Percentiles rank a stretch among this genome's conserved stretches.
Evolutionary conservation across 2,113 vertebrate genomes (phyloP).

Genomic region (Ctenomys sociabilis): DNA sequence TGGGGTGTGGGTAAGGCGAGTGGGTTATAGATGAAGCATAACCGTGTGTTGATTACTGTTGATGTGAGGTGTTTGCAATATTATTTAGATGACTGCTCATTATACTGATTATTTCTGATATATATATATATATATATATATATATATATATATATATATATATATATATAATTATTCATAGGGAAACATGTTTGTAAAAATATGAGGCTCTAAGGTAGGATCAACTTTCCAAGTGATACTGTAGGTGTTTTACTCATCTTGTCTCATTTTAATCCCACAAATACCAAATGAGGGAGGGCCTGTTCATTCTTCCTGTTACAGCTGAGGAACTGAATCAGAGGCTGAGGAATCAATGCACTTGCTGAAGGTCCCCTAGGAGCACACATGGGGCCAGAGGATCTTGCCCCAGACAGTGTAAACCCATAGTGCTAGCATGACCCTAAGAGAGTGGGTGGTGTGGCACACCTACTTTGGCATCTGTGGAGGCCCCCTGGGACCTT

Average conservation of each 20-base stretch:
- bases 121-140: background rate
- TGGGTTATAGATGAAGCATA: background rate
- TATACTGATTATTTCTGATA: background rate
- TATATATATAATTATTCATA: background rate
- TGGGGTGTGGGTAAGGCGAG: background rate
- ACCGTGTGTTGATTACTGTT: background rate
- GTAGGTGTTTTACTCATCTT: background rate
- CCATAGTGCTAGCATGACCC: background rate
- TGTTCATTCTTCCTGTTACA: background rate
- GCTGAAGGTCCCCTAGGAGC: background rate
- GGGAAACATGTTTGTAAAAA: background rate
- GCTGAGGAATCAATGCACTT: background rate
- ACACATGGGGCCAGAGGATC: background rate
- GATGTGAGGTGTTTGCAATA: background rate
- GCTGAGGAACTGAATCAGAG: background rate
- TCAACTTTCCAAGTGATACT: background rate
- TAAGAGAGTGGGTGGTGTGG: background rate
- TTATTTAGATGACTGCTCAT: background rate
- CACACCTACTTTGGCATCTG: background rate
- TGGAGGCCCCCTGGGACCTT: background rate
- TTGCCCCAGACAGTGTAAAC: background rate
- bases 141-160: background rate
- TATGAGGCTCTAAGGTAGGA: background rate
- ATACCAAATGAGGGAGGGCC: background rate
- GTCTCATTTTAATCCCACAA: conserved; percentile 5